These are phyloP conservation scores for Pangasius macronema DNA, from an alignment of 2,797 vertebrate species.

Conservation along the genomic window DNA sequence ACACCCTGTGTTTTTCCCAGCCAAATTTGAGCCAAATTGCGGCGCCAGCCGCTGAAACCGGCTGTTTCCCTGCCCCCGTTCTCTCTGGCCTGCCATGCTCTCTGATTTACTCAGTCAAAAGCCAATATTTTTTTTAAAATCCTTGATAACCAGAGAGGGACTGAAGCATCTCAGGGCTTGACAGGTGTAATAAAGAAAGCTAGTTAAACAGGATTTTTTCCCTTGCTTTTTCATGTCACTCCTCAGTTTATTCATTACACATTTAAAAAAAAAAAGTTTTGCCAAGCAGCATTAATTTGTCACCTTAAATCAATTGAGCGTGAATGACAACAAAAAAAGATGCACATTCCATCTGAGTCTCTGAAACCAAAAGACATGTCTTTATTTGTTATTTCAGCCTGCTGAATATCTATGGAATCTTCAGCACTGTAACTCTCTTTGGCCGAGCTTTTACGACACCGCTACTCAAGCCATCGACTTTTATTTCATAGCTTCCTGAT, in stretches of 20 bases:
- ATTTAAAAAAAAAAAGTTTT: slow-evolving; percentile 31
- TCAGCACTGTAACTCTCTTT: slow-evolving; percentile 36
- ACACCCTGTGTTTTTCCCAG: slow-evolving; percentile 88
- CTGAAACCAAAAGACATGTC: slow-evolving; percentile 30
- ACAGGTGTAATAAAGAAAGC: slow-evolving; percentile 78
- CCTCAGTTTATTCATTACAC: slow-evolving; percentile 51
- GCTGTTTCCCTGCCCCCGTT: slow-evolving; percentile 78
- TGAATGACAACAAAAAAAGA: neutral
- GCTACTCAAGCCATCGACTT: slow-evolving; percentile 57
- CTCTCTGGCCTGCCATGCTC: slow-evolving; percentile 56
- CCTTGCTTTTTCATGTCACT: slow-evolving; percentile 57
- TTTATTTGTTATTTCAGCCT: slow-evolving; percentile 54
- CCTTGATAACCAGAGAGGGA: slow-evolving; percentile 58
- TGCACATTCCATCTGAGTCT: slow-evolving; percentile 29
- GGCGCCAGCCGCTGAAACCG: slow-evolving; percentile 83
- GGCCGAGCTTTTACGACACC: slow-evolving; percentile 45
- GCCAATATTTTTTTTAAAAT: slow-evolving; percentile 51
- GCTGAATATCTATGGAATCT: slow-evolving; percentile 51
- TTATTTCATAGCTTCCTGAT: slow-evolving; percentile 59
- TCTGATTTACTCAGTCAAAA: slow-evolving; percentile 66
- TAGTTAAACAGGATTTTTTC: slow-evolving; percentile 68
- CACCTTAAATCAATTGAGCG: slow-evolving; percentile 15
- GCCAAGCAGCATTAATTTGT: neutral
- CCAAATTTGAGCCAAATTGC: slow-evolving; percentile 99
- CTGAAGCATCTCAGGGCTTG: slow-evolving; percentile 55